Percentiles rank a stretch among this genome's conserved stretches.
Evolutionary conservation across 2,113 vertebrate species (phyloP).

Genomic region (Rhinopithecus roxellana): DNA sequence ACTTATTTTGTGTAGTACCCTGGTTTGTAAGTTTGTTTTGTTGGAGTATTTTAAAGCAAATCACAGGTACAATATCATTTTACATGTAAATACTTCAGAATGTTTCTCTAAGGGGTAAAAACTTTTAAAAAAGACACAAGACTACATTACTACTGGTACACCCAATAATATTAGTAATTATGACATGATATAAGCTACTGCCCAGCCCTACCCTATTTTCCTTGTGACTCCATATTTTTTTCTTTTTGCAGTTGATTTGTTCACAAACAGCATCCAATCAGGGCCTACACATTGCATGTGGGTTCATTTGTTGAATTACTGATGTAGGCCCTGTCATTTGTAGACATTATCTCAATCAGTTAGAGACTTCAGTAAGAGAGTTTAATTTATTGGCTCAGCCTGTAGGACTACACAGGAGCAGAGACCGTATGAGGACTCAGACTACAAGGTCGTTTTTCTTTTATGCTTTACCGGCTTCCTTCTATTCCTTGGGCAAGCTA

Average conservation of each 20-base stretch:
- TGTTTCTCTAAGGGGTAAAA: background rate
- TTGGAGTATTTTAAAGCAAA: conserved; percentile 12
- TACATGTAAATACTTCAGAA: background rate
- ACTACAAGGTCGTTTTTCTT: background rate
- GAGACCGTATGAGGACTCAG: background rate
- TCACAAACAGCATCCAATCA: background rate
- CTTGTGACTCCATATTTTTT: background rate
- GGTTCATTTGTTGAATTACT: background rate
- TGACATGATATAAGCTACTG: background rate
- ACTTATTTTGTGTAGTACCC: background rate
- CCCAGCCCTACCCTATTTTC: background rate
- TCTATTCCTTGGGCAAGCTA: background rate
- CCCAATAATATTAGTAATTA: background rate
- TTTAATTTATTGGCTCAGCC: background rate
- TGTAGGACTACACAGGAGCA: background rate
- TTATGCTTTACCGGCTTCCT: background rate
- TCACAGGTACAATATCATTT: background rate
- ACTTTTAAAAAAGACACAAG: background rate
- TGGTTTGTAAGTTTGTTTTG: background rate
- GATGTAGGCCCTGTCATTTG: background rate
- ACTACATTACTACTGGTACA: background rate
- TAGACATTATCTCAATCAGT: background rate
- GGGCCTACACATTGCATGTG: background rate
- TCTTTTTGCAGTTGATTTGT: background rate
- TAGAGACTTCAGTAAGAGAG: background rate